These are phyloP conservation scores for Hystrix brachyura DNA, from an alignment of 2,113 vertebrate species.

Conservation along the genomic window DNA sequence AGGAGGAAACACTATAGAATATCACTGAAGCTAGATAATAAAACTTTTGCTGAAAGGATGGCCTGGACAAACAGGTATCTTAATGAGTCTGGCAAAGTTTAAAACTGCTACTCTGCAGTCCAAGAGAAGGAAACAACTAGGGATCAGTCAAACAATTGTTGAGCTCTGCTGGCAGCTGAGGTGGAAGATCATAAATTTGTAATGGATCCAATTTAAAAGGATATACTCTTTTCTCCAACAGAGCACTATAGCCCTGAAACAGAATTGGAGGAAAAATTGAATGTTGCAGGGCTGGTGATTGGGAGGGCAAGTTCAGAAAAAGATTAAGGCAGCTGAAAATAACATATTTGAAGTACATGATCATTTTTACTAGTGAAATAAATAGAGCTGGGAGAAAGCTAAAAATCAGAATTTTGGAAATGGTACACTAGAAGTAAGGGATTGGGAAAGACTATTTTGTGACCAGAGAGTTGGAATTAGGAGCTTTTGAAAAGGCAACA, in stretches of 20 bases:
- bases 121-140: neutral
- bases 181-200: slow-evolving; percentile 21
- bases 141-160: neutral
- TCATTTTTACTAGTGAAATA: slow-evolving; percentile 15
- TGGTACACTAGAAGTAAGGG: neutral
- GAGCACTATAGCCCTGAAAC: neutral
- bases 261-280: neutral
- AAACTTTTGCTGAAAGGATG: neutral
- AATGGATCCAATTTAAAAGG: neutral
- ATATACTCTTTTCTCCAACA: neutral
- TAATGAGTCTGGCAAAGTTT: neutral
- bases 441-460: neutral
- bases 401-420: neutral
- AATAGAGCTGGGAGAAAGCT: neutral
- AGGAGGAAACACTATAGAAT: neutral
- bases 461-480: neutral
- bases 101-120: neutral
- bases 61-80: neutral
- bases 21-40: neutral
- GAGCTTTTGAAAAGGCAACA: neutral
- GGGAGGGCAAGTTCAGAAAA: neutral
- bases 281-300: neutral
- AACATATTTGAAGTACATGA: neutral
- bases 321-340: neutral
- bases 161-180: neutral